Percentiles rank a stretch among this genome's conserved stretches.
phyloP scores from a whole-genome alignment of 2,797 vertebrate genomes.

The Myotis vivesi region DNA sequence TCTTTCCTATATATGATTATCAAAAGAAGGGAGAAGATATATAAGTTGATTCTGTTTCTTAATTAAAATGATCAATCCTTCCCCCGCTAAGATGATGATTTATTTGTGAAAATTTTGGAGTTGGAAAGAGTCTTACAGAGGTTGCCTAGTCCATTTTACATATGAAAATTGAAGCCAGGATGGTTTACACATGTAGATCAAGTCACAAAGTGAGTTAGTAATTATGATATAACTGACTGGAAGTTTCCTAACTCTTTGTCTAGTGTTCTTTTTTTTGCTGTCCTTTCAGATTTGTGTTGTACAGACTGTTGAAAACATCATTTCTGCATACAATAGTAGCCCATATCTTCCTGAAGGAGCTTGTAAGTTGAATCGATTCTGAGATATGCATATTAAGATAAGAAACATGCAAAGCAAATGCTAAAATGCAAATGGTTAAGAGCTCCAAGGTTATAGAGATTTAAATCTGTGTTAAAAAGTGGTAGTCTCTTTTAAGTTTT shows the following conservation, averaged over 20 bases:
- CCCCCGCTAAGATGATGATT: background rate
- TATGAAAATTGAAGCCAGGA: background rate
- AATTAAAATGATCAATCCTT: background rate
- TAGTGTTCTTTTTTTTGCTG: background rate
- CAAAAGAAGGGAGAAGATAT: background rate
- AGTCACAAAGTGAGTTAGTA: constrained; percentile 28
- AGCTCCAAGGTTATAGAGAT: constrained; percentile 64
- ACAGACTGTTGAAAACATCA: background rate
- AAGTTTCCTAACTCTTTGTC: constrained; percentile 4
- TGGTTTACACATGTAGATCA: background rate
- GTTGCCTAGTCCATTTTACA: background rate
- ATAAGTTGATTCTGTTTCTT: background rate
- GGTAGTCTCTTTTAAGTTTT: constrained; percentile 35
- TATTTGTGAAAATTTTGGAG: background rate
- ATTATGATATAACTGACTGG: background rate
- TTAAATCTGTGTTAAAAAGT: constrained; percentile 49
- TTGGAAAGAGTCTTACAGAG: background rate
- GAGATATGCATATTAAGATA: constrained; percentile 64
- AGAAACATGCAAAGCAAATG: constrained; percentile 62
- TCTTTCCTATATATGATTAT: background rate
- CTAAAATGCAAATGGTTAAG: constrained; percentile 61
- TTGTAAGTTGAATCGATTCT: constrained; percentile 56
- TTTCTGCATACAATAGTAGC: constrained; percentile 28
- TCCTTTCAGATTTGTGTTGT: constrained; percentile 28
- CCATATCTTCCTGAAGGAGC: constrained; percentile 60